These are phyloP conservation scores for Siphamia tubifer DNA, from an alignment of 2,113 vertebrate species.

Conservation along the genomic window DNA sequence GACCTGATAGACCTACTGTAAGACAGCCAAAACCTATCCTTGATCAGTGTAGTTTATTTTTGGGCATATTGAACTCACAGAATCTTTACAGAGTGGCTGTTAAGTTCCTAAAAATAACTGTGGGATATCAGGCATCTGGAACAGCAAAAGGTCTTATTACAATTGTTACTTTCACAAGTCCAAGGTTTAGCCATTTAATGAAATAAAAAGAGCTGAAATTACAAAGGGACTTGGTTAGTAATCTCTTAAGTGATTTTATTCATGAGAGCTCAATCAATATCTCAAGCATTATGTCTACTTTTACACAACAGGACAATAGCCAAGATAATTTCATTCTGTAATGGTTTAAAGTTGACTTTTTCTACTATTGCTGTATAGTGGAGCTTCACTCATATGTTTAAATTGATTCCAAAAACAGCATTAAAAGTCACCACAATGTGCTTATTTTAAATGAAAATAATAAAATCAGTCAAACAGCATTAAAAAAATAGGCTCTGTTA, in stretches of 20 bases:
- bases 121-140: conserved; percentile 8
- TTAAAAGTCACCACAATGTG: no score
- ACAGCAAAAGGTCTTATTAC: not conserved
- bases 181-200: not conserved
- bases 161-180: conserved; percentile 30
- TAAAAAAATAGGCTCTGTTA: no score
- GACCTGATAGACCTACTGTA: no score
- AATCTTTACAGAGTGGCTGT: not conserved
- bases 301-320: not conserved
- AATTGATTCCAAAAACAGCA: not conserved
- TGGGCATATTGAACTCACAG: conserved; percentile 1
- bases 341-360: not conserved
- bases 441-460: no score
- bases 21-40: not conserved
- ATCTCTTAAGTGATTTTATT: not conserved
- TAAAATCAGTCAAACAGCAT: no score
- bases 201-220: not conserved
- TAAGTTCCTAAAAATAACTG: no score
- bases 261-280: conserved; percentile 12
- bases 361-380: not conserved
- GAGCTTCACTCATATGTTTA: not conserved
- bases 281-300: conserved; percentile 11
- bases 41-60: not conserved
- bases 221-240: not conserved
- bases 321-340: not conserved